Conservation (phyloP, 2,888 invertebrate genomes). For the Cataglyphis cursor region DNA sequence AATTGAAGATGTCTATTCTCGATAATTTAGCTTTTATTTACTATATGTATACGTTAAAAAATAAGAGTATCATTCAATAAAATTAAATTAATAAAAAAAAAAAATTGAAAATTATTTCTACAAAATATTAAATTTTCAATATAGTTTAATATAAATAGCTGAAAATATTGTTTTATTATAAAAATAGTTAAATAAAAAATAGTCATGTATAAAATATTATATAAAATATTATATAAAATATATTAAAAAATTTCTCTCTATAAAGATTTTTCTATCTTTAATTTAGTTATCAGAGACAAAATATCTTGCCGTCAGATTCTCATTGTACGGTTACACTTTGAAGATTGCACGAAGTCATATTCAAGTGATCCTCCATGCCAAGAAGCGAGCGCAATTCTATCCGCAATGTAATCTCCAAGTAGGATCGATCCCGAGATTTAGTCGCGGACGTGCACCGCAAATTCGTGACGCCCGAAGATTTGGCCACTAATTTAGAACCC, state of each 20-base stretch:
- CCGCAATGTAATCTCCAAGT: slow-evolving; percentile 19
- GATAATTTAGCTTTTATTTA: neutral
- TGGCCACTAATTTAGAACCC: slow-evolving; percentile 25
- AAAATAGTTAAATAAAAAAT: slow-evolving; percentile 9
- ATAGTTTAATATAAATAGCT: neutral
- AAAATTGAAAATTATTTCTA: neutral
- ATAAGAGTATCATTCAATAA: neutral
- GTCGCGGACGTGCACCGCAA: slow-evolving; percentile 24
- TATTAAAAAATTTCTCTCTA: neutral
- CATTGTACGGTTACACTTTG: neutral
- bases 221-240: neutral
- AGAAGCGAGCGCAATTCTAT: slow-evolving; percentile 34
- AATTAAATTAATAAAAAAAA: neutral
- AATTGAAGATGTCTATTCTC: neutral
- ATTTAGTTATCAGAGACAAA: neutral
- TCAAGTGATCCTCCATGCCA: slow-evolving; percentile 26
- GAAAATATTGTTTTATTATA: neutral
- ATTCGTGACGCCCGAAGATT: slow-evolving; percentile 23
- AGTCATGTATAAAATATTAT: neutral
- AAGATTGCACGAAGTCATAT: neutral
- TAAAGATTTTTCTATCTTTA: neutral
- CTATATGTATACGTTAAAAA: neutral
- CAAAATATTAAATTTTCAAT: neutral
- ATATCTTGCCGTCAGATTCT: neutral
- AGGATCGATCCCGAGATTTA: slow-evolving; percentile 27